Evolutionary conservation across 2,888 invertebrate species (phyloP), one percentile per base, ranked within the genome.

Genomic region (Morpho achilles): DNA sequence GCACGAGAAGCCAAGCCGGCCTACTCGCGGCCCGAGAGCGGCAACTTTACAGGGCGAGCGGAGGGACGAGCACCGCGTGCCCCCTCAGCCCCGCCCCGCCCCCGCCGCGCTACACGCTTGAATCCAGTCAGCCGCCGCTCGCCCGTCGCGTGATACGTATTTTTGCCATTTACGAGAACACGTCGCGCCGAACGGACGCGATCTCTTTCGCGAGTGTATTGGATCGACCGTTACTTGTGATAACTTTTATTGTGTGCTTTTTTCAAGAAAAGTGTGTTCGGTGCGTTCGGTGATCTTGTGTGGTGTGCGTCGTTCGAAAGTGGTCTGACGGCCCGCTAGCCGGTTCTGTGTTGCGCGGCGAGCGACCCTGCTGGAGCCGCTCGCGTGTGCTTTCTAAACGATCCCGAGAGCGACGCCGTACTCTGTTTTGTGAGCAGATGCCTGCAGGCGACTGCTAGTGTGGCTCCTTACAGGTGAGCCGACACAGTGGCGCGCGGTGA

Each of bases 31-130:
- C 76, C 74, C 69, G 76, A 79, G 78, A 79, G 79, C 78, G 71
- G 70, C 81, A 79, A 83, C 80, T 84, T 82, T 83, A 75, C 82
- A 82, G 86, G 82, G 78, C 82, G 76, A 72, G 74, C 75, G 73
- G 79, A 73, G 75, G 70, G 76, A 69, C 76, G 70, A 71, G 71
- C 71, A 70, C 68, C 61, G 64, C 51, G 61, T 56, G 50, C 57
- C 60, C 46, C 56, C 53, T 63, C 57, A 64, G 56, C 55, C 63
- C 66, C 57, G 61, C 61, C 54, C 50, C 52, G 56, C 59, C 50
- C 57, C 59, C 46, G 56, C 53, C 63, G 58, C 65, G 57, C 55
- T 63, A 61, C 66, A 56, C 62, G 62, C 55, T 48, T 59, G 63
- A 59, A 57, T 55, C 67, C 70, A 71, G 72, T 72, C 67, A 59